Base-by-base conservation (phyloP, 2,888 invertebrate genomes). In the Pycnomerus fuliginosus region DNA sequence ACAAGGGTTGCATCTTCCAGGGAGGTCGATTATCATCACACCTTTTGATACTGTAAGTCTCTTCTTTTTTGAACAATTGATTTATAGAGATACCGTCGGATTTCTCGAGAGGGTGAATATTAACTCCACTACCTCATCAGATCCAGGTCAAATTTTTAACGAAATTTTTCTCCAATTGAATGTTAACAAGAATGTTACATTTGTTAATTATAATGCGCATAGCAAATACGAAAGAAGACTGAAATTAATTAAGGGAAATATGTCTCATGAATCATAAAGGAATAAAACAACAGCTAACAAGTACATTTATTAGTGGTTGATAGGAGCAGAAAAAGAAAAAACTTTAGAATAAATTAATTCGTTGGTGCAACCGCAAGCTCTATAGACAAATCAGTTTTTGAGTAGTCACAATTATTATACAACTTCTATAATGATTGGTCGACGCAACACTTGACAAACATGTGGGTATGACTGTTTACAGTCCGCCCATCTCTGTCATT, bases 1-100 rank as follows among this genome's bases (percentile, higher is more conserved):
- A 60, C 58, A 58, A 61, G 62, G 66, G 63, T 61, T 50, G 51
- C 51, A 53, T 62, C 62, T 56, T 60, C 59, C 52, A 56, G 61
- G 63, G 60, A 58, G 63, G 64, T 62, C 63, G 64, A 65, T 65
- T 62, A 63, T 63, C 64, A 63, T 66, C 65, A 64, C 65, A 66
- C 66, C 65, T 65, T 66, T 66, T 57, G 50, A 60, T 56, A 58
- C 35, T 37, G 36, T 46, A n/a, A n/a, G n/a, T n/a, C n/a, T n/a
- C n/a, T 42, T 25, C 34, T 46, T 46, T 41, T 33, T 43, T 7
- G 17, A 31, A 61, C 60, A 62, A 64, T 60, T 64, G 64, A 64
- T 64, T 65, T 64, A 65, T 63, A 60, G 53, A 60, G 60, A 63
- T 62, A 63, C 56, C 60, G 58, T 56, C 58, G 56, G 53, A 50